Evolutionary conservation across 1,140 invertebrate species (phyloP), one percentile per base, ranked within the genome.

Genomic region (Diorhabda elongata): DNA sequence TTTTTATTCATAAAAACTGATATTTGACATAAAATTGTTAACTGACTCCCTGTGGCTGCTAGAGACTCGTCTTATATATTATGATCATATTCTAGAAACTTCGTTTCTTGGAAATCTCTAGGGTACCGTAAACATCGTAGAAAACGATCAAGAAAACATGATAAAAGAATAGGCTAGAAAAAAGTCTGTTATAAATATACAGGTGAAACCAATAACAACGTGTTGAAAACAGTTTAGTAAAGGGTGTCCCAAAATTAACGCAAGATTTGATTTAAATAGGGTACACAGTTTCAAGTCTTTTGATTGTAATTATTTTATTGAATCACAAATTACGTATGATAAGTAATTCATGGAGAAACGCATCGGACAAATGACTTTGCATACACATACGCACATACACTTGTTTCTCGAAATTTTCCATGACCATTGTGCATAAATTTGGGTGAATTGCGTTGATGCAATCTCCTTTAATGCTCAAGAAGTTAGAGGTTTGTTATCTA

Each of bases 201-300:
- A 26, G 26, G 26, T 26, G 26, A 26, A 26, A 26, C 26, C 26
- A 26, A 26, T 26, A 26, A 26, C 26, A 26, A 26, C 26, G 26
- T 26, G 26, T 26, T 2, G 26, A 26, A 26, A 26, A 26, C 26
- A 26, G 26, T 26, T 26, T 26, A 26, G 26, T 52, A 52, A 3
- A 52, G n/a, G 47, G 9, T 52, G 47, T 52, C 2, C 9, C 47
- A 52, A 52, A 6, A 52, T 65, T 65, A 42, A 65, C 52, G 57
- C 64, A 56, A 56, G 45, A 56, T 65, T 56, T 65, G 42, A 45
- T 6, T 52, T 52, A 52, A 52, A 52, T 52, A 52, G 47, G 2
- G 9, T 5, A 9, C 47, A 52, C 47, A 6, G 47, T 52, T 9
- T 52, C 9, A 6, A 26, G 26, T 52, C 9, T 52, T 52, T 52